Evolutionary conservation across 2,888 invertebrate species (phyloP).

Genomic region (Andrena dorsata): DNA sequence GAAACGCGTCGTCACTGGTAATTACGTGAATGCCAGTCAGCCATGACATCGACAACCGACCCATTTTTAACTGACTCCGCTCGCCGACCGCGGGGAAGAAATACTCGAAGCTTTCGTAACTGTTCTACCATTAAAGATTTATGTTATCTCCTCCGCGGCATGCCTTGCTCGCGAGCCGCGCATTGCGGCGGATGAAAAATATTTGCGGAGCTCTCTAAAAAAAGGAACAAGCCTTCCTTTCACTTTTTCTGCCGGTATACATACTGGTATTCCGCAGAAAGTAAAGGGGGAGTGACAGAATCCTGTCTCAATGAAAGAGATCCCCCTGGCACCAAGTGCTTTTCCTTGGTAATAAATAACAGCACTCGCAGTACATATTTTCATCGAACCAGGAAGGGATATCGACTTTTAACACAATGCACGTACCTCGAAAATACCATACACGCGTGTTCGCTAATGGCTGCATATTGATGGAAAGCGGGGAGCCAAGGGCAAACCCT

Average conservation of each 20-base stretch:
- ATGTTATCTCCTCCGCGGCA: conserved; percentile 23
- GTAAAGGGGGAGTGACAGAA: neutral
- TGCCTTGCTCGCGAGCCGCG: neutral
- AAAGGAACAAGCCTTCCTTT: conserved; percentile 14
- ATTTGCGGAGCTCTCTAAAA: neutral
- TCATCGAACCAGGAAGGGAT: conserved; percentile 20
- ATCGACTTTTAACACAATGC: conserved; percentile 39
- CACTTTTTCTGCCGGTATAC: conserved; percentile 14
- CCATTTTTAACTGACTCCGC: conserved; percentile 61
- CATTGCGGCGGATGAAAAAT: conserved; percentile 27
- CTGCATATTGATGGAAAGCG: conserved; percentile 57
- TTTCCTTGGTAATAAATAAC: neutral
- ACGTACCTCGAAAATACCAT: conserved; percentile 32
- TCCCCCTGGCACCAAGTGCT: neutral
- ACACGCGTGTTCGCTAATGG: conserved; percentile 69
- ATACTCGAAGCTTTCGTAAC: conserved; percentile 54
- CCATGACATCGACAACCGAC: conserved; percentile 66
- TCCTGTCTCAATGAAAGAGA: neutral
- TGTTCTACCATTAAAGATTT: conserved; percentile 46
- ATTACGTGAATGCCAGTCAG: conserved; percentile 72
- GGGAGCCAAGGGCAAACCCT: conserved; percentile 50
- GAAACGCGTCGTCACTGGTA: conserved; percentile 72
- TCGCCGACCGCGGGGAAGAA: conserved; percentile 44
- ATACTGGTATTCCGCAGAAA: neutral
- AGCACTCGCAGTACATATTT: neutral